Conservation (phyloP, 2,888 invertebrate species). For the Melinaea marsaeus region DNA sequence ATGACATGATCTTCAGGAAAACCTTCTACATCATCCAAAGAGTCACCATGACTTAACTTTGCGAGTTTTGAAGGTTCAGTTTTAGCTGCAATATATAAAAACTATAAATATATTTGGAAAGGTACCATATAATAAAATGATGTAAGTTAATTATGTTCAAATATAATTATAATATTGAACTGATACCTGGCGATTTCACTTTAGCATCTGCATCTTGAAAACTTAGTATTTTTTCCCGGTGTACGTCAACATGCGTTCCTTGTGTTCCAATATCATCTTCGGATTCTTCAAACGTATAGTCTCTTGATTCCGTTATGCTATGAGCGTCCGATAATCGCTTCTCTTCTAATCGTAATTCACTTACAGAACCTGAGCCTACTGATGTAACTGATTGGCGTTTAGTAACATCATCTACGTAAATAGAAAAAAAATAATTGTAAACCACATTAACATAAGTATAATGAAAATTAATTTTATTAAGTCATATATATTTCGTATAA, state of each 20-base stretch:
- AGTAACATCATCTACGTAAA: slow-evolving; percentile 42
- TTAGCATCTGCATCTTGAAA: slow-evolving; percentile 52
- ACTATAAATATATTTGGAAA: slow-evolving; percentile 2
- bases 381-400: slow-evolving; percentile 72
- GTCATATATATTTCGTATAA: too few species aligned
- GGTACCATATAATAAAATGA: not conserved
- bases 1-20: slow-evolving; percentile 72
- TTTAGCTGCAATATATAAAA: slow-evolving; percentile 43
- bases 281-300: slow-evolving; percentile 75
- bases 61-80: slow-evolving; percentile 51
- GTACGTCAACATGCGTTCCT: slow-evolving; percentile 60
- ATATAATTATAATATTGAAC: not conserved
- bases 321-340: slow-evolving; percentile 72
- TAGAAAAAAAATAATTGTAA: too few species aligned
- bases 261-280: slow-evolving; percentile 73
- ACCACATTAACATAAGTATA: too few species aligned
- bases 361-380: slow-evolving; percentile 64
- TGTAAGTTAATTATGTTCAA: not conserved
- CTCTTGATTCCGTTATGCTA: slow-evolving; percentile 71
- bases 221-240: slow-evolving; percentile 52
- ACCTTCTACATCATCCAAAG: slow-evolving; percentile 74
- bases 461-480: too few species aligned
- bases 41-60: slow-evolving; percentile 68
- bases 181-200: slow-evolving; percentile 29
- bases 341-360: slow-evolving; percentile 68